Conservation (phyloP, 2,797 vertebrate genomes). For the Fringilla coelebs region DNA sequence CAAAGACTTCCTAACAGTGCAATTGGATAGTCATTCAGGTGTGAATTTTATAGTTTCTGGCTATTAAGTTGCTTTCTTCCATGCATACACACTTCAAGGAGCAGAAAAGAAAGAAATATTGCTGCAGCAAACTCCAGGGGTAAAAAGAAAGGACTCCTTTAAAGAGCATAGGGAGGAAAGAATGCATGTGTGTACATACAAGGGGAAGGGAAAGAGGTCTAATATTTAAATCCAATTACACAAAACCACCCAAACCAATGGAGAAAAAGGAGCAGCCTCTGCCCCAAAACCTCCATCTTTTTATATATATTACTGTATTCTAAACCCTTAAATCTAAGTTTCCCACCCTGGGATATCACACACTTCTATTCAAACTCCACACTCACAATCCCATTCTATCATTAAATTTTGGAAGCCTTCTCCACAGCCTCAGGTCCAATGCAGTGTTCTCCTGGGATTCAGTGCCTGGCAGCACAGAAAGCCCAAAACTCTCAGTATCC, state of each 20-base stretch:
- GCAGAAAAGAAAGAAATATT: not conserved
- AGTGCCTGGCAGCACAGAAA: not conserved
- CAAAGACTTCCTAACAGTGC: not conserved
- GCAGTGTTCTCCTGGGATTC: not conserved
- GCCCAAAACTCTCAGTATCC: not conserved
- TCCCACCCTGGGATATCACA: not conserved
- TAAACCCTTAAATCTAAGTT: not conserved
- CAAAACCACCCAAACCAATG: not conserved
- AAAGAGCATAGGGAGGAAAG: not conserved
- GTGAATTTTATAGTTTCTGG: not conserved
- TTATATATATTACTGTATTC: not conserved
- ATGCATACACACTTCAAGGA: not conserved
- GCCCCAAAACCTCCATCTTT: not conserved
- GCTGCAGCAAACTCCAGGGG: not conserved
- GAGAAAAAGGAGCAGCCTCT: not conserved
- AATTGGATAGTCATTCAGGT: not conserved
- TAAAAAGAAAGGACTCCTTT: not conserved
- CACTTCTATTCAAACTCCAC: not conserved
- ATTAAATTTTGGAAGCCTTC: not conserved
- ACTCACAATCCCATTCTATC: not conserved
- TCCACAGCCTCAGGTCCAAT: not conserved
- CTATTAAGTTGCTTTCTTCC: not conserved
- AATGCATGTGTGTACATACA: not conserved
- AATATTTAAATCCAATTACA: not conserved
- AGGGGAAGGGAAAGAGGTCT: not conserved